Evolutionary conservation across 2,113 vertebrate species (phyloP), one percentile per base, ranked within the genome.

Genomic region (Suricata suricatta): DNA sequence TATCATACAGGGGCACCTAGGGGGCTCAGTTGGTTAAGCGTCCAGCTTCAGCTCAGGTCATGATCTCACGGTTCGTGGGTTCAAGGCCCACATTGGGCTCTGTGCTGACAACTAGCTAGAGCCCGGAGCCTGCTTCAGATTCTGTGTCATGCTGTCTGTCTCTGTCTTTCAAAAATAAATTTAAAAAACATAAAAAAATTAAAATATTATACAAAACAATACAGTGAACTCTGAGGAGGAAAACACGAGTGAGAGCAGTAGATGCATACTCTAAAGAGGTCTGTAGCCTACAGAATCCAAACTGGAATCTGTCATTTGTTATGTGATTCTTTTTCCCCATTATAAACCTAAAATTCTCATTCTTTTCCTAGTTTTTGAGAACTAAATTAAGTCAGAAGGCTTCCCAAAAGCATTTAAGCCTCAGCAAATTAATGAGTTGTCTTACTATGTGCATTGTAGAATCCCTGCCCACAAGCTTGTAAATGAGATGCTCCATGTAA

Each of bases 301-400:
- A 35, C 54, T 77, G 14, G 33, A 91, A 91, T 63, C 77, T 91
- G 38, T 14, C n/a, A 27, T 72, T 91, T n/a, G 16, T 57, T 82
- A 80, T 69, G 7, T 35, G 31, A 63, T 85, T 60, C 12, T 52
- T 86, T 95, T 90, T 44, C 77, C 68, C 27, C 14, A 25, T 7
- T 82, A 9, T 92, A 77, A 90, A 92, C 25, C 57, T 47, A 89
- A 44, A 79, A 77, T 64, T 93, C 63, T 68, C 83, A 17, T 3
- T 85, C 44, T 29, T 96, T 80, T 44, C 85, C n/a, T 92, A 27
- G 29, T 79, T 44, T 71, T 71, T 79, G 57, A 96, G 52, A 92
- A 69, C 72, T 68, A 72, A 66, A 44, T 76, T 23, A 86, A 88
- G 35, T 29, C 85, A 44, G 41, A 94, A 86, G 76, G 15, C 68